These are phyloP conservation scores for Hedya salicella DNA, from an alignment of 2,888 invertebrate genomes.

Conservation along the genomic window DNA sequence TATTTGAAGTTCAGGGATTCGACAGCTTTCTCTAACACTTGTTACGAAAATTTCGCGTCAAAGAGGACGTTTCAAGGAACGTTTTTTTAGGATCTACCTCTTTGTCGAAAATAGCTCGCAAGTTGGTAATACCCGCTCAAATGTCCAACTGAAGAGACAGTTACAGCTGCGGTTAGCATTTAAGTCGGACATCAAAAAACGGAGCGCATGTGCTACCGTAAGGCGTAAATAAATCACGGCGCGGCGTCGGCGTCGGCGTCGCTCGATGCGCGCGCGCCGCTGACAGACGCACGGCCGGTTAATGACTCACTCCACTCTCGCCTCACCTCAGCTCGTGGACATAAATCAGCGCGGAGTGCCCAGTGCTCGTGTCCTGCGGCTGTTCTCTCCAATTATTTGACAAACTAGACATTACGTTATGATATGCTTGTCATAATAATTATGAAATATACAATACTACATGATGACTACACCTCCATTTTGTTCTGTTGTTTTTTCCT, in stretches of 20 bases:
- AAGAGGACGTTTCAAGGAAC: slow-evolving; percentile 8
- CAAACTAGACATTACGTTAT: slow-evolving; percentile 8
- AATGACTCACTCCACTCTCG: slow-evolving; percentile 54
- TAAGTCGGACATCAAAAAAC: slow-evolving; percentile 37
- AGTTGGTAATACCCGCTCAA: slow-evolving; percentile 7
- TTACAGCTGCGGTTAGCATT: slow-evolving; percentile 39
- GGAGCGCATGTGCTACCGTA: slow-evolving; percentile 46
- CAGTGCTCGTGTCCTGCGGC: slow-evolving; percentile 15
- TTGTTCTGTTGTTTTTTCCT: background rate
- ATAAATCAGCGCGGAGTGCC: slow-evolving; percentile 30
- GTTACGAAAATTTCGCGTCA: background rate
- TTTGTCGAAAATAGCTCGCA: slow-evolving; percentile 5
- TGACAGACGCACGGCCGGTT: slow-evolving; percentile 54
- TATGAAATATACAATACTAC: background rate
- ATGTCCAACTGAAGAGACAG: slow-evolving; percentile 27
- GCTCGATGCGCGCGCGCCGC: slow-evolving; percentile 49
- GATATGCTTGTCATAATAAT: slow-evolving; percentile 16
- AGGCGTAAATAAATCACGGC: slow-evolving; percentile 58
- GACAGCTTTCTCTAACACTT: slow-evolving; percentile 5
- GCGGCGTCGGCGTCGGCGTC: slow-evolving; percentile 51
- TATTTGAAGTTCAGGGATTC: slow-evolving; percentile 34
- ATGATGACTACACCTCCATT: too few species aligned
- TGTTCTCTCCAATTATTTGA: slow-evolving; percentile 18
- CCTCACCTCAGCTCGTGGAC: slow-evolving; percentile 25
- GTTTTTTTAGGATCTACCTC: slow-evolving; percentile 9